Base-by-base conservation (phyloP, 1,140 invertebrate genomes). In the Penaeus chinensis region DNA sequence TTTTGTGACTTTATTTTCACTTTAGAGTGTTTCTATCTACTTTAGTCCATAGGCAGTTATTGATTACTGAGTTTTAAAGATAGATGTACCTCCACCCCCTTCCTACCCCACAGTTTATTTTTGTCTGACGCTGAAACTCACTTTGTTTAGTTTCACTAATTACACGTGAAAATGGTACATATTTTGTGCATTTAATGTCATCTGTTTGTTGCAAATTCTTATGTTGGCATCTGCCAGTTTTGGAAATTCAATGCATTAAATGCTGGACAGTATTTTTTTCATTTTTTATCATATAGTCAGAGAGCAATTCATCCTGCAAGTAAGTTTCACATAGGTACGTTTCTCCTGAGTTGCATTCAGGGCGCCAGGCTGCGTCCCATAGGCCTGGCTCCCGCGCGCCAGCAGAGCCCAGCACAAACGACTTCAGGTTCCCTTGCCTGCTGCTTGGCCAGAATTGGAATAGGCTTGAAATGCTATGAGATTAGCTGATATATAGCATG, bases 21-120 rank as follows among this genome's bases (percentile, higher is more conserved):
- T 85, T 80, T 79, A 79, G 84, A 54, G 77, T 80, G 77, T 78
- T 71, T 80, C 66, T 80, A 65, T 86, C 84, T 86, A 71, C 84
- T 54, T 86, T 86, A 86, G 84, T 81, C 71, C 16, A 69, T 85
- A 79, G 83, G 76, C 54, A 54, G 54, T 54, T 54, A 54, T 54
- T 54, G 54, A 54, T 54, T 54, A 54, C 54, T 54, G 54, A 54
- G 54, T 54, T 54, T 54, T 54, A 54, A 54, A 54, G 54, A 54
- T 54, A 54, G 54, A 54, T 54, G 54, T 54, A 54, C 54, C 54
- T 54, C 54, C 54, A 54, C 54, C 54, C 54, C 54, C 54, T 54
- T 54, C 54, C 54, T 54, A 16, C 54, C 54, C 54, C 54, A 54
- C 54, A 54, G 54, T 54, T 54, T 54, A 16, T 54, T 54, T 54